phyloP scores from a whole-genome alignment of 2,888 invertebrate species.

The Galerucella calmariensis region DNA sequence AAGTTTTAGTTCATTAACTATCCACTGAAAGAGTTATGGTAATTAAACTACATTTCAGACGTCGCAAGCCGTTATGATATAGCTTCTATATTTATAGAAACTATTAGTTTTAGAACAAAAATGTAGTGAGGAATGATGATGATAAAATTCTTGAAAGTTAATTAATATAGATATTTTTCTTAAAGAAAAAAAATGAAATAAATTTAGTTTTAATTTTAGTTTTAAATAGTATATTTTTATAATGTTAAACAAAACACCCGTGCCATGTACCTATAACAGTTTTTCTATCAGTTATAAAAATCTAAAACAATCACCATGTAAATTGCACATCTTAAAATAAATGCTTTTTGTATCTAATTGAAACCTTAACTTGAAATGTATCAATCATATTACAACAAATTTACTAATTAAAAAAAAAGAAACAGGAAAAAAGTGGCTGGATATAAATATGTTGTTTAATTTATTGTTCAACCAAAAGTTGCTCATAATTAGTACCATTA shows the following conservation, averaged over 20 bases:
- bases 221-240: not conserved
- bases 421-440: not conserved
- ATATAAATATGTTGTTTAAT: slow-evolving; percentile 16
- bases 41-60: not conserved
- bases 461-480: slow-evolving; percentile 37
- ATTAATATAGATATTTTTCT: slow-evolving; percentile 1
- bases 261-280: too few relatives aligned
- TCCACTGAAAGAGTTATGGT: not conserved
- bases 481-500: slow-evolving; percentile 51
- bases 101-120: not conserved
- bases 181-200: not conserved
- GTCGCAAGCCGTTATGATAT: not conserved
- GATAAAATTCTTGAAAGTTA: not conserved
- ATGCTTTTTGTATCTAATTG: too few relatives aligned
- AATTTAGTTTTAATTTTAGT: too few relatives aligned
- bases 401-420: not conserved
- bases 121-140: not conserved
- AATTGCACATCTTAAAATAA: too few relatives aligned
- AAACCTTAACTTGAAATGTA: too few relatives aligned
- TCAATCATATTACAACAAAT: not conserved
- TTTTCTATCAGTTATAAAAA: too few relatives aligned
- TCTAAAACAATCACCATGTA: too few relatives aligned
- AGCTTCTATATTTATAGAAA: not conserved
- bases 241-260: not conserved
- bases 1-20: not conserved